Evolutionary conservation across 1,140 invertebrate genomes (phyloP), one percentile per base, ranked within the genome.

Genomic region (Drosophila micromelanica): DNA sequence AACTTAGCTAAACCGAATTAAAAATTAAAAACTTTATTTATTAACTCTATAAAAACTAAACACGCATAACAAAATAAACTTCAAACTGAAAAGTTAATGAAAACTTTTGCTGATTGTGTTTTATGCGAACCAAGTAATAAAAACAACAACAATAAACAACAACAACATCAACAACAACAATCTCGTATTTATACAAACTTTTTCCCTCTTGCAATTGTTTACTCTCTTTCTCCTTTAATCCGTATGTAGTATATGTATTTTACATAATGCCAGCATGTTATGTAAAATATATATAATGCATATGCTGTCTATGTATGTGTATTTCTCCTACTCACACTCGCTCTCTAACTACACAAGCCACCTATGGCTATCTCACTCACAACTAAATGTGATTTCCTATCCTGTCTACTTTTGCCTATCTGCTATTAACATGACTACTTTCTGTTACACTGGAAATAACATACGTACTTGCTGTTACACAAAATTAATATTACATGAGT

Each of bases 231-330:
- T 64, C 71, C 73, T 80, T 64, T 43, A 62, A 48, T 23, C 35
- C 76, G 49, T 87, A 71, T 80, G 84, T 79, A 56, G 46, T 89
- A 77, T 84, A 84, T 89, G 61, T 84, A 80, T 78, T 89, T 84
- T 69, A 89, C 73, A 80, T 49, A 48, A 59, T 70, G 17, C 32
- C 12, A 17, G 13, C 32, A 32, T 38, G 13, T 35, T 73, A 57
- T 87, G 79, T 80, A 52, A 75, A 78, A 89, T 89, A 84, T 89
- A 89, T 89, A 79, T 80, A 80, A 12, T 74, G 73, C 84, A 77
- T 64, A 74, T 85, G 78, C 84, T 84, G 84, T 76, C 70, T 89
- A 89, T 89, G 85, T 89, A 89, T 89, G 84, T 89, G 84, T 89
- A 89, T 89, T 89, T 87, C 48, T 45, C 60, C 46, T 43, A 7